These are phyloP conservation scores for Coenonympha arcania DNA, from an alignment of 2,888 invertebrate genomes.

Conservation along the genomic window DNA sequence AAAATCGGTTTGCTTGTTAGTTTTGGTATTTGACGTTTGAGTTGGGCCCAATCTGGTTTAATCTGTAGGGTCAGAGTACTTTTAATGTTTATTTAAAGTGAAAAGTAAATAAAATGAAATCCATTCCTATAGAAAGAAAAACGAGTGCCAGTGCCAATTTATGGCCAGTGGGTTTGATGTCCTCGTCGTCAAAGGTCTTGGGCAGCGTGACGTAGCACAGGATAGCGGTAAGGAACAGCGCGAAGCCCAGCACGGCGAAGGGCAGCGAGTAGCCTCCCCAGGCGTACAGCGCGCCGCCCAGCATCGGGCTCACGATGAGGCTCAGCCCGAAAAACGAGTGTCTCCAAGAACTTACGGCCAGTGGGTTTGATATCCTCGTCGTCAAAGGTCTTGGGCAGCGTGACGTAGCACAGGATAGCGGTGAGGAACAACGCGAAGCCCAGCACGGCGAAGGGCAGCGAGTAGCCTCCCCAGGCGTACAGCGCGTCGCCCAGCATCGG, in stretches of 20 bases:
- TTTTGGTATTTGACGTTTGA: no score
- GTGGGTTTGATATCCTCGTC: constrained; percentile 73
- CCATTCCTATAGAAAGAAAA: no score
- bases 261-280: constrained; percentile 86
- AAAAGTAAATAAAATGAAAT: no score
- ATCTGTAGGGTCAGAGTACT: no score
- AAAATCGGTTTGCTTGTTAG: no score
- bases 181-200: constrained; percentile 72
- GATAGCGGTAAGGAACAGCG: constrained; percentile 81
- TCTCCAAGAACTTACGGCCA: constrained; percentile 77
- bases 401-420: constrained; percentile 81
- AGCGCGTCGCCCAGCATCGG: constrained; percentile 92
- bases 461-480: constrained; percentile 84
- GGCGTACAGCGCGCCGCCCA: constrained; percentile 89
- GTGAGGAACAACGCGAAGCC: constrained; percentile 83
- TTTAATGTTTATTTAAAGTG: no score
- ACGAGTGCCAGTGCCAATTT: no score
- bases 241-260: constrained; percentile 84
- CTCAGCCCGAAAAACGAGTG: constrained; percentile 91
- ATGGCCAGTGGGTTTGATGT: constrained; percentile 76
- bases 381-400: constrained; percentile 77
- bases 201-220: constrained; percentile 83
- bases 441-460: constrained; percentile 85
- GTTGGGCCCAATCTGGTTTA: no score
- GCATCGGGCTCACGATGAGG: constrained; percentile 90